Evolutionary conservation across 2,888 invertebrate genomes (phyloP).

Genomic region (Napeogenes sylphis): DNA sequence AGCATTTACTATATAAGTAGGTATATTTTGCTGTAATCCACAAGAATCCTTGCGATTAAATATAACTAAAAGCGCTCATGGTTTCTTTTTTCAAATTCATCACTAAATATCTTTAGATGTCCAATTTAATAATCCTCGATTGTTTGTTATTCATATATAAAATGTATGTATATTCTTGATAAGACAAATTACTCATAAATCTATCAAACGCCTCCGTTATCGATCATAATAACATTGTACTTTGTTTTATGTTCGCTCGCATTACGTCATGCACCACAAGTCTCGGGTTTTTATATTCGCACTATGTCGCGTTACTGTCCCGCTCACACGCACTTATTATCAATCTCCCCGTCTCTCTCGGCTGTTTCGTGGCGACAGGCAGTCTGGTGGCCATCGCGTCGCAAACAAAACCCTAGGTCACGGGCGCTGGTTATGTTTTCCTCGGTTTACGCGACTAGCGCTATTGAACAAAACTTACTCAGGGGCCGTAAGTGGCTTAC

Average conservation of each 20-base stretch:
- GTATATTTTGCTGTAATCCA: too few relatives aligned
- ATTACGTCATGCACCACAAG: slow-evolving; percentile 56
- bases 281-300: slow-evolving; percentile 52
- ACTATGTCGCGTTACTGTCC: slow-evolving; percentile 50
- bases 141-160: too few relatives aligned
- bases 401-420: slow-evolving; percentile 73
- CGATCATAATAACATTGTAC: slow-evolving; percentile 48
- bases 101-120: too few relatives aligned
- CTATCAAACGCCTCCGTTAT: slow-evolving; percentile 39
- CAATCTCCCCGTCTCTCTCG: slow-evolving; percentile 56
- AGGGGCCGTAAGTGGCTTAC: slow-evolving; percentile 30
- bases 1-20: too few relatives aligned
- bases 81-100: too few relatives aligned
- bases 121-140: neutral
- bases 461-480: slow-evolving; percentile 24
- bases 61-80: too few relatives aligned
- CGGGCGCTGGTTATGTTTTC: slow-evolving; percentile 67
- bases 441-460: slow-evolving; percentile 34
- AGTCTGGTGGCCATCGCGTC: slow-evolving; percentile 66
- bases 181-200: slow-evolving; percentile 19
- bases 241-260: slow-evolving; percentile 47
- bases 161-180: neutral
- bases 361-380: slow-evolving; percentile 70
- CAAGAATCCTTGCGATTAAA: too few relatives aligned
- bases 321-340: slow-evolving; percentile 48